A percentile compares a stretch with the other conserved stretches of the same genome.
phyloP scores from a whole-genome alignment of 2,797 vertebrate species.

The Parauchenoglanis ngamensis region DNA sequence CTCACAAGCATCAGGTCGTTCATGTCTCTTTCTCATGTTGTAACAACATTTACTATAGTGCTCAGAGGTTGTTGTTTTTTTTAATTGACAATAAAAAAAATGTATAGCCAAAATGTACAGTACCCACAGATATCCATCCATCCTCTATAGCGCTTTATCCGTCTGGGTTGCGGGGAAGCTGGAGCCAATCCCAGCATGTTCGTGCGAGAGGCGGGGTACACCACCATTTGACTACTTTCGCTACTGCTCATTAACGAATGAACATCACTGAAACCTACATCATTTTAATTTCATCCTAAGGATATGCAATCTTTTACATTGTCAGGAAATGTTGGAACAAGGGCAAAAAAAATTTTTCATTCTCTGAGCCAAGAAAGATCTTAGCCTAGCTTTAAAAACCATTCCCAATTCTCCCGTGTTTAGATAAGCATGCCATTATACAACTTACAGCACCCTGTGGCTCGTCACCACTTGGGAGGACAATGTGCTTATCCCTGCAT shows the following conservation, averaged over 20 bases:
- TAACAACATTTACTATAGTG: neutral
- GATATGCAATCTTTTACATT: neutral
- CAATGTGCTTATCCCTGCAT: constrained; percentile 11
- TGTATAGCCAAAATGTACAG: neutral
- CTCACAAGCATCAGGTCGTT: neutral
- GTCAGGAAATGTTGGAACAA: neutral
- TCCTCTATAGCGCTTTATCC: too few species aligned
- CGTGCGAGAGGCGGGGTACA: too few species aligned
- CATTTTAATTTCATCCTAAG: neutral
- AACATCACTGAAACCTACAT: neutral
- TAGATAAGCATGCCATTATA: constrained; percentile 30
- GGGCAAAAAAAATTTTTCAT: neutral
- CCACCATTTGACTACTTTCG: neutral
- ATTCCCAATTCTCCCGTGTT: neutral
- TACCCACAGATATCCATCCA: too few species aligned
- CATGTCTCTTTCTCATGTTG: neutral
- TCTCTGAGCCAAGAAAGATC: neutral
- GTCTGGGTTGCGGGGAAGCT: too few species aligned
- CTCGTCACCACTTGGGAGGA: neutral
- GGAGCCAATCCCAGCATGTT: too few species aligned
- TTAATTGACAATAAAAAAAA: neutral
- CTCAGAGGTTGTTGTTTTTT: neutral
- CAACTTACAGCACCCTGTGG: neutral
- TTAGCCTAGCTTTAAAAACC: neutral
- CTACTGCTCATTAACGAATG: neutral